These are phyloP conservation scores for Orchestes rusci DNA, from an alignment of 2,888 invertebrate species.

Conservation along the genomic window DNA sequence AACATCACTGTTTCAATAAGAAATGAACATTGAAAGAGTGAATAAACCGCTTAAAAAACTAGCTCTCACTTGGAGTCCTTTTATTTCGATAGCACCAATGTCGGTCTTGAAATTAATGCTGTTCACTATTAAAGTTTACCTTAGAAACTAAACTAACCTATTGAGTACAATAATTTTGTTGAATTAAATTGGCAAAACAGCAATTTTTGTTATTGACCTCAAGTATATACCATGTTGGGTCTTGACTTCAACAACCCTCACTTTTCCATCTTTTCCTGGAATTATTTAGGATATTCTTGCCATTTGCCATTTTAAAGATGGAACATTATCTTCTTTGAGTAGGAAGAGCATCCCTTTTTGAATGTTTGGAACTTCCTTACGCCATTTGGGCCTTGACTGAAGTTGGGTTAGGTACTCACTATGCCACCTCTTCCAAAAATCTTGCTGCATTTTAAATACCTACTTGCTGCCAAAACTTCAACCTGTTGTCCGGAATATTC, in stretches of 20 bases:
- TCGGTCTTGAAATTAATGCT: too few relatives aligned
- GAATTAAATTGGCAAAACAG: background rate
- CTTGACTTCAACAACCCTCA: background rate
- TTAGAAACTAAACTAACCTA: too few relatives aligned
- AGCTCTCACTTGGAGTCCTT: too few relatives aligned
- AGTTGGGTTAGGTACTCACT: slow-evolving; percentile 3
- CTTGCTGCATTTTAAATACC: slow-evolving; percentile 6
- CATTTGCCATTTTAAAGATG: background rate
- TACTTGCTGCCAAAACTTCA: slow-evolving; percentile 12
- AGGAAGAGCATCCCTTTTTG: background rate
- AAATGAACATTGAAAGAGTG: too few relatives aligned
- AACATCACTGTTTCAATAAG: too few relatives aligned
- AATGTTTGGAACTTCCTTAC: background rate
- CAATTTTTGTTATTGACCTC: slow-evolving; percentile 1
- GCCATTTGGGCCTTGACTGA: slow-evolving; percentile 2
- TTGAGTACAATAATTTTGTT: too few relatives aligned
- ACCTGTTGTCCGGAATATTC: slow-evolving; percentile 3
- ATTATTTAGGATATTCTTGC: background rate
- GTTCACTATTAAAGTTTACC: too few relatives aligned
- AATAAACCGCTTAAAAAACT: too few relatives aligned
- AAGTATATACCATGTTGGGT: background rate
- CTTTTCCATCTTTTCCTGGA: background rate
- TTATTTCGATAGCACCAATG: too few relatives aligned
- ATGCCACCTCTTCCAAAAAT: slow-evolving; percentile 11
- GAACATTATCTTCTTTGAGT: background rate